A percentile compares a stretch with the other conserved stretches of the same genome.
These are phyloP conservation scores for Scaptomyza caliginosa DNA, from an alignment of 2,888 invertebrate species.

Conservation along the genomic window DNA sequence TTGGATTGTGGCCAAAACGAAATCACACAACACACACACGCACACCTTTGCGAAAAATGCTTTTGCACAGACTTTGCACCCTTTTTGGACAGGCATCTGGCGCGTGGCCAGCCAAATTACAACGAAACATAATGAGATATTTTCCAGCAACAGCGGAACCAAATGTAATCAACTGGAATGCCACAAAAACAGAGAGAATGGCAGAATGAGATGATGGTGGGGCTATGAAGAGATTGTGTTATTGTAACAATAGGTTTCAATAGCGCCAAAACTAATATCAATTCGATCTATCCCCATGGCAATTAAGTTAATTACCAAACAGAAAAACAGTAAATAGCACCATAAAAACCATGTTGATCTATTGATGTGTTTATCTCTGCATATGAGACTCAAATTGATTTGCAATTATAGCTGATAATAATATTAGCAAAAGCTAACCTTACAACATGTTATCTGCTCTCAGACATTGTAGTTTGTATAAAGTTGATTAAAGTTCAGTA, in stretches of 20 bases:
- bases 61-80: conserved; percentile 30
- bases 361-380: conserved; percentile 1
- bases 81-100: conserved; percentile 31
- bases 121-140: conserved; percentile 10
- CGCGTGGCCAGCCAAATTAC: conserved; percentile 36
- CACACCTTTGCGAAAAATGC: conserved; percentile 12
- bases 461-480: neutral
- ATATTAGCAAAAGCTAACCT: neutral
- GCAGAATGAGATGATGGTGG: neutral
- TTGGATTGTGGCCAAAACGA: conserved; percentile 20
- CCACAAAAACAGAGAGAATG: neutral
- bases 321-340: neutral
- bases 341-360: conserved; percentile 11
- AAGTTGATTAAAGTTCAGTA: neutral
- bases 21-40: conserved; percentile 10
- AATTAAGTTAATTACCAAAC: conserved; percentile 35
- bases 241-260: conserved; percentile 13
- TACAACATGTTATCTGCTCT: neutral
- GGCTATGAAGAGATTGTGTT: neutral
- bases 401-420: neutral
- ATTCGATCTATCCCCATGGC: conserved; percentile 13
- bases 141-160: conserved; percentile 8
- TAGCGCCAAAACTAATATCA: neutral
- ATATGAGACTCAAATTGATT: neutral
- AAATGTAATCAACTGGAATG: conserved; percentile 34